phyloP scores from a whole-genome alignment of 2,113 vertebrate genomes.

The Sapayoa aenigma region DNA sequence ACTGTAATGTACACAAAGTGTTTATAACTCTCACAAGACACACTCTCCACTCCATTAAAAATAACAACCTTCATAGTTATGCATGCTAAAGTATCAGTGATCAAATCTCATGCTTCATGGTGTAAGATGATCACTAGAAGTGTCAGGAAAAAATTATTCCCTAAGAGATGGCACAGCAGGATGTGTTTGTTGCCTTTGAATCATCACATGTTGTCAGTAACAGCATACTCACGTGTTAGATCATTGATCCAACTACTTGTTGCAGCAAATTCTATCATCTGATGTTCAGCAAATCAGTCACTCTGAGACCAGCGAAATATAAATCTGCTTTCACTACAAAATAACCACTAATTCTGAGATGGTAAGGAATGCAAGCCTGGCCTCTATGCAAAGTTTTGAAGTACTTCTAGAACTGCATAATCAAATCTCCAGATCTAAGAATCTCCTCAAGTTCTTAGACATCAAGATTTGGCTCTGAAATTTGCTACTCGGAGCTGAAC shows the following conservation, averaged over 20 bases:
- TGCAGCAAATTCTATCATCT: not conserved
- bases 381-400: not conserved
- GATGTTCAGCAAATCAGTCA: slow-evolving; percentile 27
- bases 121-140: slow-evolving; percentile 38
- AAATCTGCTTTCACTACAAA: slow-evolving; percentile 10
- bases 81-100: slow-evolving; percentile 25
- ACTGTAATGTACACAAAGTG: fast-evolving
- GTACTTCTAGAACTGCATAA: not conserved
- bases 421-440: not conserved
- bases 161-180: not conserved
- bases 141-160: slow-evolving; percentile 51
- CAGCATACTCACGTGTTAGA: not conserved
- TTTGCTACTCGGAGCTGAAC: not conserved
- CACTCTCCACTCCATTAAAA: slow-evolving; percentile 32
- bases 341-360: not conserved
- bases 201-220: slow-evolving; percentile 10
- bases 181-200: slow-evolving; percentile 41
- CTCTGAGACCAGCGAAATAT: not conserved
- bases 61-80: slow-evolving; percentile 26
- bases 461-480: not conserved
- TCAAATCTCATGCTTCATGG: slow-evolving; percentile 49
- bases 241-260: not conserved
- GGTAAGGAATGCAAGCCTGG: not conserved
- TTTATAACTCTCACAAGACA: slow-evolving; percentile 24
- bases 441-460: not conserved